Conservation (phyloP, 2,888 invertebrate species). For the Eudasyphora cyanicolor region DNA sequence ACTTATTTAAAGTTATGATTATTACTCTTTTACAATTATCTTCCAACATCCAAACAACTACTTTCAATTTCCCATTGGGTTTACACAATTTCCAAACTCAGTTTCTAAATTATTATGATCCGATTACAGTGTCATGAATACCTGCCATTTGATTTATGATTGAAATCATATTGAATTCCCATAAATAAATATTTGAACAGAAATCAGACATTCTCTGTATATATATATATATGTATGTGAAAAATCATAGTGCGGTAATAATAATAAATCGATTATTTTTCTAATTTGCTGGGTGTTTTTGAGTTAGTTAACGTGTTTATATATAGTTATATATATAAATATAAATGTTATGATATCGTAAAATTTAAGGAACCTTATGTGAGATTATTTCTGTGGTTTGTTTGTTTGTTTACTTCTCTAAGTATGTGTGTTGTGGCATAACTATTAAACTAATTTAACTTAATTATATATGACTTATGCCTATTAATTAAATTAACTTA, state of each 20-base stretch:
- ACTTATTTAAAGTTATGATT: no score
- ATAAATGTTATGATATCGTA: neutral
- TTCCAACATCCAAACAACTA: neutral
- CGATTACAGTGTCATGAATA: neutral
- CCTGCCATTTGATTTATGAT: neutral
- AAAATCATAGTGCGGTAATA: neutral
- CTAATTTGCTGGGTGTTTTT: neutral
- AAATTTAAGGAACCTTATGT: conserved; percentile 53
- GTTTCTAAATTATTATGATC: conserved; percentile 9
- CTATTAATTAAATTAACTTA: conserved; percentile 56
- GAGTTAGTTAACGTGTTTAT: neutral
- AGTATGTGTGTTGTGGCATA: conserved; percentile 13
- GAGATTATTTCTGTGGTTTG: conserved; percentile 6
- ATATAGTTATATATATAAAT: neutral
- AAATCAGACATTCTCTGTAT: no score
- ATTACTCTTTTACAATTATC: no score
- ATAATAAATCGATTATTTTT: neutral
- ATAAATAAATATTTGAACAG: neutral
- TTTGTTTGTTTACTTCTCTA: conserved; percentile 16
- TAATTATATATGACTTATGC: conserved; percentile 9
- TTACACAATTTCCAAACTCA: neutral
- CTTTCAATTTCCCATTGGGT: neutral
- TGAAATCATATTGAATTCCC: neutral
- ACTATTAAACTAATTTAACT: conserved; percentile 9
- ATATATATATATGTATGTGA: neutral